Evolutionary conservation across 1,140 invertebrate species (phyloP), one percentile per base, ranked within the genome.

Genomic region (Phymorhynchus buccinoides): DNA sequence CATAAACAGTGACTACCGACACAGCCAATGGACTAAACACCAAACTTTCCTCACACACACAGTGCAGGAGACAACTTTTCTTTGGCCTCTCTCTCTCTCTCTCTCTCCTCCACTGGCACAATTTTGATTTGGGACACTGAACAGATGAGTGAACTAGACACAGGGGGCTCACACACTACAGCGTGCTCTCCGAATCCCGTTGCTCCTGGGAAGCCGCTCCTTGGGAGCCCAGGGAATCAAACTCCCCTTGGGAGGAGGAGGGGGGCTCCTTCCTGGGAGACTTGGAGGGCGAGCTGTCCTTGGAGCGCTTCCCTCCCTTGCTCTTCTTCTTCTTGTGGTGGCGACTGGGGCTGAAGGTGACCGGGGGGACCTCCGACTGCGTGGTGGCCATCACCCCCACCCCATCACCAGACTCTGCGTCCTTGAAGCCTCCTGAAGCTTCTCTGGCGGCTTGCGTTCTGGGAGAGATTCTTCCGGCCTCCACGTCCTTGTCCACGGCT

Each of bases 221-320:
- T 41, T 41, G 37, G 27, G 68, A 78, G 35, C 44, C 77, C 6
- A 52, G 42, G n/a, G 77, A 79, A 27, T 79, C 77, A 79, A 79
- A 79, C 27, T 79, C 77, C 1, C 22, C 44, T 2, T 22, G 1
- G 3, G 77, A 44, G 18, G 73, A 37, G 73, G 1, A 37, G 73
- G 73, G 73, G 18, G 73, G 41, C 6, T 71, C 68, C 35, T n/a
- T 35, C 35, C 18, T 71, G 16, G 37, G 37, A 27, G 73, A 75
- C 35, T 75, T 39, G 18, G 14, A 16, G 35, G 73, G 73, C 37
- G 73, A 41, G 35, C 37, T 22, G 37, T 75, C 73, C 30, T 37
- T 75, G 73, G 73, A 75, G 14, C 18, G 73, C 42, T 75, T 75
- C 4, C 37, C 35, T 6, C 73, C 22, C 37, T 75, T 75, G 27